Base-by-base conservation (phyloP, 1,140 invertebrate genomes). In the Chrysomallon squamiferum region DNA sequence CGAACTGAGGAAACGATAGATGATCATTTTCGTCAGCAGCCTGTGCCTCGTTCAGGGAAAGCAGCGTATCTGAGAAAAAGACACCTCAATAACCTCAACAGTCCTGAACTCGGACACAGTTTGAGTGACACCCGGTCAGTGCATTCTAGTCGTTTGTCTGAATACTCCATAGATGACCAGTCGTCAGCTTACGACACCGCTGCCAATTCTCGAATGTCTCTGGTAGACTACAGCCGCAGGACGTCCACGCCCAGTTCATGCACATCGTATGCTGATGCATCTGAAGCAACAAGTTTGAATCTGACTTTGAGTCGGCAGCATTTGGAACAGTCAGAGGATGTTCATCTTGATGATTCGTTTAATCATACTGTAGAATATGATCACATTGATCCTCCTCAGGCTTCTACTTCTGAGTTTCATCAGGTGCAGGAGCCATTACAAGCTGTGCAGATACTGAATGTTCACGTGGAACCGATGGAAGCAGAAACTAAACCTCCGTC, bases 171-270 rank as follows among this genome's bases (percentile, higher is more conserved):
- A 15, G 79, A 79, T 47, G 80, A 79, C 57, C 62, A 72, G 27
- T 82, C 80, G 9, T 81, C 80, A 11, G 77, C 77, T 32, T 82
- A 82, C 62, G 80, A 80, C 71, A 81, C 79, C 25, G 79, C 79
- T 43, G 73, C 79, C 5, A 80, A 80, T 59, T 82, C 80, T 3
- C 59, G 80, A 15, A 56, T 81, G 11, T 81, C 79, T 9, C 59
- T 82, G 29, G 73, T 68, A 18, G 77, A 81, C 58, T 72, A 68
- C 52, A 73, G 70, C 59, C 65, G 72, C 50, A 72, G 74, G 54
- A 68, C 71, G 11, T 81, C 80, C 5, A 68, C 72, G 32, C 76
- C 77, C 54, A 82, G 80, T 69, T 82, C 80, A 47, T 68, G 77
- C 29, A 82, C 80, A 15, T 82, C 80, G 9, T 78, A 79, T 66